Percentiles rank a stretch among this genome's conserved stretches.
Evolutionary conservation across 1,140 invertebrate species (phyloP).

Genomic region (Nephila pilipes): DNA sequence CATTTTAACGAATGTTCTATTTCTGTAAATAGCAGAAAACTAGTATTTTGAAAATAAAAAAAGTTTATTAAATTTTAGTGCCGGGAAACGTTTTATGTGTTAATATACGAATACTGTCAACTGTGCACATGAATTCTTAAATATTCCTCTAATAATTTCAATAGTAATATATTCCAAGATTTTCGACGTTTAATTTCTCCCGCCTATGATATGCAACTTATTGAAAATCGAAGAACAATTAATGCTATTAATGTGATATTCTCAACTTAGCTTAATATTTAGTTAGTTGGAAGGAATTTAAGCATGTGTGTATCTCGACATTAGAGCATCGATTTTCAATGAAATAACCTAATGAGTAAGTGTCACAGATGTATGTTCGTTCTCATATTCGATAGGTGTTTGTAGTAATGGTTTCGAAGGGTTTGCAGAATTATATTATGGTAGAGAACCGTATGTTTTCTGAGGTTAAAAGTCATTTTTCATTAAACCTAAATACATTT

Average conservation of each 20-base stretch:
- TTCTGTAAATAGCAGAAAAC: too few species aligned
- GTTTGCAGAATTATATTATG: too few species aligned
- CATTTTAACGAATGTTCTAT: too few species aligned
- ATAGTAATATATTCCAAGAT: background rate
- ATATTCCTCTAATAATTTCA: too few species aligned
- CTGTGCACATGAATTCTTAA: too few species aligned
- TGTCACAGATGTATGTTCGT: background rate
- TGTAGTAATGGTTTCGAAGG: background rate
- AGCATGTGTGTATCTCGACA: background rate
- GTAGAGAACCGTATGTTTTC: too few species aligned
- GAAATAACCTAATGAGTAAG: background rate
- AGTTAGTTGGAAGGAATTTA: background rate
- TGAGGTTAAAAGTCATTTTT: too few species aligned
- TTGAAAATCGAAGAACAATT: slow-evolving; percentile 14
- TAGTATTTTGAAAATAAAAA: too few species aligned
- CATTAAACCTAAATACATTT: too few species aligned
- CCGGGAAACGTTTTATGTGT: too few species aligned
- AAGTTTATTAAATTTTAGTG: too few species aligned
- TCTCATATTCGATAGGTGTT: background rate
- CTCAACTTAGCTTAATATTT: background rate
- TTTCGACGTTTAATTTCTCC: background rate
- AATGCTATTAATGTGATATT: background rate
- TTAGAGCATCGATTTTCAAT: background rate
- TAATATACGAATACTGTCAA: too few species aligned
- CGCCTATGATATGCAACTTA: background rate